These are phyloP conservation scores for Drosophila subobscura DNA, from an alignment of 1,140 invertebrate genomes.

Conservation along the genomic window DNA sequence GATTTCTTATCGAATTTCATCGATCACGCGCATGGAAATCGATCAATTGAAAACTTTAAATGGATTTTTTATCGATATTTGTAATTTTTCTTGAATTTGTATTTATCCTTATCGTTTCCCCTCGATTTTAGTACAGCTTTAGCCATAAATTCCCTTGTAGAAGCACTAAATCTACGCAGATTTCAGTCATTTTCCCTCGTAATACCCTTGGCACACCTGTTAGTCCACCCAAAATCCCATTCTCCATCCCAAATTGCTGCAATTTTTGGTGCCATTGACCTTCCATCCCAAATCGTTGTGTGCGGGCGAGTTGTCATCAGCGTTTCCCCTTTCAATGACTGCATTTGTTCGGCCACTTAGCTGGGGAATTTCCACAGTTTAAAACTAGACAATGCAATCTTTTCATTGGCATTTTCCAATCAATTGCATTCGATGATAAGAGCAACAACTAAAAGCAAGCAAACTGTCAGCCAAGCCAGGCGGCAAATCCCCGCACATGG, in stretches of 20 bases:
- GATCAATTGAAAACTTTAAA: too few species aligned
- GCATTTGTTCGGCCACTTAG: slow-evolving; percentile 34
- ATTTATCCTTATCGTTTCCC: too few species aligned
- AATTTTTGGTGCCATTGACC: not conserved
- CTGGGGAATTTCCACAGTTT: slow-evolving; percentile 35
- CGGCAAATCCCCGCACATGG: slow-evolving; percentile 34
- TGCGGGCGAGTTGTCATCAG: slow-evolving; percentile 3
- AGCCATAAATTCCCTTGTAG: too few species aligned
- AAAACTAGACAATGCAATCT: slow-evolving; percentile 51
- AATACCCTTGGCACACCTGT: not conserved
- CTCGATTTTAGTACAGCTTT: too few species aligned
- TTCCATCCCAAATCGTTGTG: slow-evolving; percentile 1
- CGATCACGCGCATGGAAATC: too few species aligned
- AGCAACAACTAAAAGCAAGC: slow-evolving; percentile 18
- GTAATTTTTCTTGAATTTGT: too few species aligned
- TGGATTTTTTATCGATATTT: too few species aligned
- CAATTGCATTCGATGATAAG: slow-evolving; percentile 57
- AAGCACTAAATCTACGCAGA: too few species aligned
- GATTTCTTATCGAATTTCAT: too few species aligned
- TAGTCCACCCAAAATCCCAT: not conserved
- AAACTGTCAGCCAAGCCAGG: slow-evolving; percentile 46
- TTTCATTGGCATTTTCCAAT: slow-evolving; percentile 72
- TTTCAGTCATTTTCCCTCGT: too few species aligned
- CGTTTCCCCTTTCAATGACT: not conserved
- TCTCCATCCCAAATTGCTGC: not conserved